Evolutionary conservation across 1,140 invertebrate species (phyloP).

Genomic region (Kradibia gibbosae): DNA sequence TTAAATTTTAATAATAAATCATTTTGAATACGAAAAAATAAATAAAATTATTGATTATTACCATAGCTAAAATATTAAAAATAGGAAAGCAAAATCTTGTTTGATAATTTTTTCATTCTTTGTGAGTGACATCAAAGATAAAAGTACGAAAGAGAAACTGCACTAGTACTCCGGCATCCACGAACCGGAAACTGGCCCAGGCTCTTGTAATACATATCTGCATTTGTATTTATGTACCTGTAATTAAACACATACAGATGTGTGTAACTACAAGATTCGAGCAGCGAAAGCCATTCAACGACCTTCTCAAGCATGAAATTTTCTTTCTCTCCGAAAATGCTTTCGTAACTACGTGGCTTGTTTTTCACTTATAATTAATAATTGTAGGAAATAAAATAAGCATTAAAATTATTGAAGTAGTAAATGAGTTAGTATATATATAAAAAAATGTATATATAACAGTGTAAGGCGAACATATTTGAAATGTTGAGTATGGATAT

Average conservation of each 20-base stretch:
- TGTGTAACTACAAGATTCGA: background rate
- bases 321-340: slow-evolving; percentile 12
- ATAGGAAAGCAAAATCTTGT: background rate
- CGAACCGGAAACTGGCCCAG: background rate
- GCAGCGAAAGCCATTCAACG: slow-evolving; percentile 28
- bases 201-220: slow-evolving; percentile 10
- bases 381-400: background rate
- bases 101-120: background rate
- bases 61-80: too few relatives aligned
- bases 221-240: slow-evolving; percentile 1
- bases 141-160: slow-evolving; percentile 15
- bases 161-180: background rate
- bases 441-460: background rate
- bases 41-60: too few relatives aligned
- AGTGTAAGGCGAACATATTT: too few relatives aligned
- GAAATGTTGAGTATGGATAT: background rate
- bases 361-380: slow-evolving; percentile 16
- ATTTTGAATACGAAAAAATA: too few relatives aligned
- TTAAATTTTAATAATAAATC: too few relatives aligned
- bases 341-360: background rate
- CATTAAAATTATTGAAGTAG: slow-evolving; percentile 1
- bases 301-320: slow-evolving; percentile 32
- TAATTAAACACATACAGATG: background rate
- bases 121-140: slow-evolving; percentile 9
- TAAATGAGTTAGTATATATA: background rate